A percentile compares a stretch with the other conserved stretches of the same genome.
Evolutionary conservation across 2,113 vertebrate species (phyloP).

Genomic region (Glareola pratincola): DNA sequence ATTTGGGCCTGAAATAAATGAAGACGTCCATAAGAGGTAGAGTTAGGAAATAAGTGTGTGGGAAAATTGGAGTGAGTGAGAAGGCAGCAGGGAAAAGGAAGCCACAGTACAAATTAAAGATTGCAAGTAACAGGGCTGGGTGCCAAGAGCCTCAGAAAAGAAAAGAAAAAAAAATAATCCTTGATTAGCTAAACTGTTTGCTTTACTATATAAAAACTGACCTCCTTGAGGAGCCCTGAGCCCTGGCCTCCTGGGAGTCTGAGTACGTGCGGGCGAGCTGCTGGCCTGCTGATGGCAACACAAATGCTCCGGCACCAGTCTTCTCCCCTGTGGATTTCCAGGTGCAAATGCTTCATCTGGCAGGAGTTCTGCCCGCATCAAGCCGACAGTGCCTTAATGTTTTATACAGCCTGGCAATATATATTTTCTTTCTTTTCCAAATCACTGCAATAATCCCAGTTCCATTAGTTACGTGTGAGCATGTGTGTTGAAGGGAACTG

Average conservation of each 20-base stretch:
- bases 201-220: slow-evolving; percentile 70
- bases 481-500: background rate
- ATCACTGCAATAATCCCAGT: background rate
- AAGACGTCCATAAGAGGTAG: background rate
- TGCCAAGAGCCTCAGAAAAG: slow-evolving; percentile 58
- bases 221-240: slow-evolving; percentile 18
- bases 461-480: background rate
- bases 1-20: slow-evolving; percentile 25
- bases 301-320: background rate
- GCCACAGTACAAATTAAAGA: slow-evolving; percentile 63
- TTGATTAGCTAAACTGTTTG: slow-evolving; percentile 69
- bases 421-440: background rate
- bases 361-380: background rate
- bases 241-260: slow-evolving; percentile 34
- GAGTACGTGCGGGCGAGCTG: slow-evolving; percentile 44
- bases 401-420: background rate
- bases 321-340: background rate
- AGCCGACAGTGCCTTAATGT: background rate
- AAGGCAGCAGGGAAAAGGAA: slow-evolving; percentile 57
- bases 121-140: slow-evolving; percentile 43
- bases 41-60: slow-evolving; percentile 53
- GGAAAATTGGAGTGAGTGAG: slow-evolving; percentile 54
- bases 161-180: background rate
- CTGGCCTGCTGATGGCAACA: slow-evolving; percentile 5
- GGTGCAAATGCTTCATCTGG: slow-evolving; percentile 11